phyloP scores from a whole-genome alignment of 2,888 invertebrate species.

The Miltochrista miniata region DNA sequence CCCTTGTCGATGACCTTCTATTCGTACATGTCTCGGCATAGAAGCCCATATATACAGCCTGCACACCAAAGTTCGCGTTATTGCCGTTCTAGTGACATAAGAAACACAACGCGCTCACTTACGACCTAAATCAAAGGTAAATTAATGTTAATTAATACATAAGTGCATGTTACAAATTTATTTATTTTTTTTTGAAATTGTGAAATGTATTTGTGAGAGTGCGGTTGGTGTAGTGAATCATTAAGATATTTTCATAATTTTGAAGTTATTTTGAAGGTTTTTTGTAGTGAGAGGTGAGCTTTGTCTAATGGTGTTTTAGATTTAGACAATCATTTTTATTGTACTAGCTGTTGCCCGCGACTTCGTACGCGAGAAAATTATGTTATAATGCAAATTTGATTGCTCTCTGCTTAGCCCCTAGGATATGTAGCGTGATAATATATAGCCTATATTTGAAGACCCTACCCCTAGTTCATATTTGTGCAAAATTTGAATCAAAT shows the following conservation, averaged over 20 bases:
- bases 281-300: no score
- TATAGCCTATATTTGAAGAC: no score
- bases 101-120: constrained; percentile 36
- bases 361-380: no score
- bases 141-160: background rate
- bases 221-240: background rate
- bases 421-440: no score
- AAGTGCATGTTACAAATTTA: constrained; percentile 5
- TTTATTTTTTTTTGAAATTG: background rate
- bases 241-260: background rate
- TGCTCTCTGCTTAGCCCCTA: no score
- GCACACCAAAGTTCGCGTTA: constrained; percentile 47
- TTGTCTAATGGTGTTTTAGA: no score
- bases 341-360: no score
- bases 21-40: constrained; percentile 54
- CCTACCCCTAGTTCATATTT: no score
- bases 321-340: no score
- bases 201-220: constrained; percentile 25
- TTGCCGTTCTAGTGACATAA: constrained; percentile 43
- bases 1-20: constrained; percentile 42
- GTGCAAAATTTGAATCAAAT: no score
- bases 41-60: constrained; percentile 56
- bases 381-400: no score
- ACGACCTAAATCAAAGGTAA: constrained; percentile 34
- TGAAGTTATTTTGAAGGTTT: no score